A percentile compares a stretch with the other conserved stretches of the same genome.
Conservation (phyloP, 2,888 invertebrate species). For the Drosophila sordidula region DNA sequence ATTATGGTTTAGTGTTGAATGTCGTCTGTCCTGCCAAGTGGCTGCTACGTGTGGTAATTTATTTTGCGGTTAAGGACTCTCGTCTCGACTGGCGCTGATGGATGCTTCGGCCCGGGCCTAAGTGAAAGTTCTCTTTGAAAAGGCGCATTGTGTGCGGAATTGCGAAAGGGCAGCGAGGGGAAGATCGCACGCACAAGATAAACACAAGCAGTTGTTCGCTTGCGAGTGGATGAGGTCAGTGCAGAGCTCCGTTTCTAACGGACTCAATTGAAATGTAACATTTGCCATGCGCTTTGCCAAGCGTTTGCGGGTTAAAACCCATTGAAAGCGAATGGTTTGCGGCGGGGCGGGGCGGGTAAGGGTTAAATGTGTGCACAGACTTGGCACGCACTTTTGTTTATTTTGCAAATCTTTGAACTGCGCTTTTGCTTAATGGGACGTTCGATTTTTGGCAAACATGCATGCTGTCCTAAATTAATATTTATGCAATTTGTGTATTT, state of each 20-base stretch:
- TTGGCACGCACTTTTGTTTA: slow-evolving; percentile 58
- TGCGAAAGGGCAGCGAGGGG: slow-evolving; percentile 30
- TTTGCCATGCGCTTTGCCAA: slow-evolving; percentile 48
- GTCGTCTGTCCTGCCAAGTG: slow-evolving; percentile 35
- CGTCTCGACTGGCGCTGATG: slow-evolving; percentile 35
- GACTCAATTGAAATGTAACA: slow-evolving; percentile 50
- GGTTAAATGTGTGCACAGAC: slow-evolving; percentile 1
- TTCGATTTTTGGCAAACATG: slow-evolving; percentile 35
- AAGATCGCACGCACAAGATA: slow-evolving; percentile 61
- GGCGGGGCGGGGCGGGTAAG: not conserved
- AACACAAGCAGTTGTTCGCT: slow-evolving; percentile 42
- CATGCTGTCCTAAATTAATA: slow-evolving; percentile 36
- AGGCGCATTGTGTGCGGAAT: slow-evolving; percentile 58
- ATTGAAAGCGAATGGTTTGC: slow-evolving; percentile 1
- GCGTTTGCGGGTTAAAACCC: slow-evolving; percentile 44
- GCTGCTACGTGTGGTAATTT: slow-evolving; percentile 68
- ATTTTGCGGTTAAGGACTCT: slow-evolving; percentile 58
- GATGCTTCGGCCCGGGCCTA: slow-evolving; percentile 42
- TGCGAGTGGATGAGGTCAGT: slow-evolving; percentile 17
- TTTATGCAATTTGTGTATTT: slow-evolving; percentile 13
- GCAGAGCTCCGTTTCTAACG: slow-evolving; percentile 20
- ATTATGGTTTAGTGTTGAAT: slow-evolving; percentile 68
- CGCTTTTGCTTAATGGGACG: slow-evolving; percentile 9
- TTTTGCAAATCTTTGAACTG: slow-evolving; percentile 54
- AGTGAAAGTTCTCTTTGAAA: slow-evolving; percentile 53